phyloP scores from a whole-genome alignment of 2,888 invertebrate species.

The Aleiodes alternator region DNA sequence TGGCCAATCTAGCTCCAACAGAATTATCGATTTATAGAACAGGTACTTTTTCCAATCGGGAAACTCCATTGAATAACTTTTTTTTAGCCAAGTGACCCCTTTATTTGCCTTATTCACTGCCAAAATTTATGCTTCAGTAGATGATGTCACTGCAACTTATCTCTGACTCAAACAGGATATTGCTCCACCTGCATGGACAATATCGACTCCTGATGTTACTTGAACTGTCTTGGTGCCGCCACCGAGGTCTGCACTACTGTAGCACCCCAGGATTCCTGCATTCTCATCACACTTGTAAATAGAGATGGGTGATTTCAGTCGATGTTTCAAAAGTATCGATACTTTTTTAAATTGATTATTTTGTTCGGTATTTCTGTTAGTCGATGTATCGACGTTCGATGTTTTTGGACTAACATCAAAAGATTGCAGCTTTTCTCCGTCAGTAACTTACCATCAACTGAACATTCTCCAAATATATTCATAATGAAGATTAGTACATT shows the following conservation, averaged over 20 bases:
- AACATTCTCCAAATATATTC: too few species aligned
- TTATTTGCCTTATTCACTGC: constrained; percentile 63
- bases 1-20: constrained; percentile 61
- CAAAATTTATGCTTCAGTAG: constrained; percentile 63
- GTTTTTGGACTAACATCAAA: too few species aligned
- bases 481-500: too few species aligned
- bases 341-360: too few species aligned
- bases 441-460: too few species aligned
- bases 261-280: constrained; percentile 8
- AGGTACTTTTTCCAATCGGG: constrained; percentile 54
- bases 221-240: constrained; percentile 61
- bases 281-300: constrained; percentile 46
- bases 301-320: too few species aligned
- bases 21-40: constrained; percentile 62
- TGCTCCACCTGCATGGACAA: constrained; percentile 57
- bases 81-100: constrained; percentile 63
- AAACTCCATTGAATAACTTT: constrained; percentile 60
- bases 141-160: constrained; percentile 55
- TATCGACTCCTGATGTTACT: constrained; percentile 61
- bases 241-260: constrained; percentile 67
- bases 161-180: constrained; percentile 58
- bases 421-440: too few species aligned
- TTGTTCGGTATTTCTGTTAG: too few species aligned
- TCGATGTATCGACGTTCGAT: too few species aligned
- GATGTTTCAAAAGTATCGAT: too few species aligned